phyloP scores from a whole-genome alignment of 2,113 vertebrate species.

The Coptodon bakossiorum region DNA sequence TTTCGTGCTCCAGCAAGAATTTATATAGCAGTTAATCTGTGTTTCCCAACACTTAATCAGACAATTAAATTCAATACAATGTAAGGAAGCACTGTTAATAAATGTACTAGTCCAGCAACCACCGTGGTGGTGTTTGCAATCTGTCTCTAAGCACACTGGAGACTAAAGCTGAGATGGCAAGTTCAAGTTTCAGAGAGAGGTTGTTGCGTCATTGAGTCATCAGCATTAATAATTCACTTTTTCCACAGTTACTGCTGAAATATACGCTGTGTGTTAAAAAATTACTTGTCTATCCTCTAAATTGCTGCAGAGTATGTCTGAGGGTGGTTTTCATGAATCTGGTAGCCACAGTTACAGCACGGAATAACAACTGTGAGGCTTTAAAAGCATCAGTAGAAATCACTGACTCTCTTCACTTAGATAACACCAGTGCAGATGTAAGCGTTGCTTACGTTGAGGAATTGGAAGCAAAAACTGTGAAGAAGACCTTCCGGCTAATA shows the following conservation, averaged over 20 bases:
- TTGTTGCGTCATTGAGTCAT: background rate
- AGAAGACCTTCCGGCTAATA: background rate
- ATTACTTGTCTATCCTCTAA: background rate
- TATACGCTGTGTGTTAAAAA: background rate
- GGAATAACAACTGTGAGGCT: background rate
- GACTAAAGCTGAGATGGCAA: background rate
- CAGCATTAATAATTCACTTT: background rate
- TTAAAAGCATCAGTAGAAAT: background rate
- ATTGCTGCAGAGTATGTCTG: background rate
- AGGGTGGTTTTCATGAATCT: background rate
- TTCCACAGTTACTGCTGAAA: background rate
- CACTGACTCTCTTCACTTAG: background rate
- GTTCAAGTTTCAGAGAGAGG: background rate
- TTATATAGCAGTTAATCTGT: background rate
- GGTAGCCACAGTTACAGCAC: background rate
- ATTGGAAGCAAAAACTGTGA: background rate
- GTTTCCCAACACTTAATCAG: background rate
- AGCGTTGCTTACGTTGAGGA: background rate
- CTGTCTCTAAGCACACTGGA: background rate
- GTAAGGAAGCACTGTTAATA: background rate
- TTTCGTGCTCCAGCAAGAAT: background rate
- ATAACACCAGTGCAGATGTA: background rate
- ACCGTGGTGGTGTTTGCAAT: background rate
- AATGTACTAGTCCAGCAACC: background rate
- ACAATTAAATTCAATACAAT: background rate